These are phyloP conservation scores for Hydriomena furcata DNA, from an alignment of 2,888 invertebrate species.

Conservation along the genomic window DNA sequence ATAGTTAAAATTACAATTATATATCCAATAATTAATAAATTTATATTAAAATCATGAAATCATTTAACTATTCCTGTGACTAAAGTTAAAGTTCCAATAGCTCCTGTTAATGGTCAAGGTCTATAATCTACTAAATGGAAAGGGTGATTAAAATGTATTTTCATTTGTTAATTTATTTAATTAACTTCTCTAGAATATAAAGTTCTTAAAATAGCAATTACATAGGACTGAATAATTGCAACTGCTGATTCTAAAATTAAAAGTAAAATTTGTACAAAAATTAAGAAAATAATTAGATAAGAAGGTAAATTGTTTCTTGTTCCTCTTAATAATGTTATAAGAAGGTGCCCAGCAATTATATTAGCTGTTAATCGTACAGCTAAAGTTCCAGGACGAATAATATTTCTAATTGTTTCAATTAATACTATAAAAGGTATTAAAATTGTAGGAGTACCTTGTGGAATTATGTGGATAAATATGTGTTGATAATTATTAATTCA, in stretches of 20 bases:
- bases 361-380: slow-evolving; percentile 89
- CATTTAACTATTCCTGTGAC: slow-evolving; percentile 84
- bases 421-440: slow-evolving; percentile 89
- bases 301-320: slow-evolving; percentile 50
- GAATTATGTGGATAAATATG: slow-evolving; percentile 87
- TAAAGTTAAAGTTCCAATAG: slow-evolving; percentile 82
- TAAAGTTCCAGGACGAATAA: slow-evolving; percentile 88
- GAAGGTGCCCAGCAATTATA: slow-evolving; percentile 89
- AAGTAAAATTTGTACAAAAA: slow-evolving; percentile 76
- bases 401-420: slow-evolving; percentile 89
- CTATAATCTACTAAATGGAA: slow-evolving; percentile 87
- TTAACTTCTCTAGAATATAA: slow-evolving; percentile 87
- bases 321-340: slow-evolving; percentile 84
- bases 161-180: slow-evolving; percentile 82
- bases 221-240: slow-evolving; percentile 87
- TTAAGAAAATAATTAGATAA: slow-evolving; percentile 59
- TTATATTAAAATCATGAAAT: slow-evolving; percentile 82
- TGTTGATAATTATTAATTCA: slow-evolving; percentile 85
- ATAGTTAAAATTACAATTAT: slow-evolving; percentile 75
- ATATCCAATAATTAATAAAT: slow-evolving; percentile 79
- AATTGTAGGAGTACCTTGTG: slow-evolving; percentile 85
- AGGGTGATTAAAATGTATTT: slow-evolving; percentile 82
- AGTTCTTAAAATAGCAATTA: slow-evolving; percentile 85
- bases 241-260: slow-evolving; percentile 84
- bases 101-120: slow-evolving; percentile 85